Conservation (phyloP, 2,888 invertebrate species). For the Lasioglossum vierecki region DNA sequence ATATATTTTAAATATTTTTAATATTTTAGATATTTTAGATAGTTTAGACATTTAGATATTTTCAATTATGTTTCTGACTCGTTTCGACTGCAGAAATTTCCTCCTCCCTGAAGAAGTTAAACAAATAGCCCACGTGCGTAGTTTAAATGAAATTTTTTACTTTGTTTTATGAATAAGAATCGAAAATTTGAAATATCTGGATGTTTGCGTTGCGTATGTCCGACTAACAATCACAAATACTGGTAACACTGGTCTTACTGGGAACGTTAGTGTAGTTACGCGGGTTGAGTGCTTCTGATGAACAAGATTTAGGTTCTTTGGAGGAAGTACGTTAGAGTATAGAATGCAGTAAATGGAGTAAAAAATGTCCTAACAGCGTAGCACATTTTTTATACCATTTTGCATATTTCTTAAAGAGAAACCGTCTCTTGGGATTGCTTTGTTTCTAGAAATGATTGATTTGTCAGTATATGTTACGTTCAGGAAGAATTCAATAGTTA, state of each 20-base stretch:
- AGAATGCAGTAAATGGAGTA: not conserved
- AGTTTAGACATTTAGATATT: too few relatives aligned
- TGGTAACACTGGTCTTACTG: slow-evolving; percentile 5
- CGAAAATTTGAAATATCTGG: slow-evolving; percentile 10
- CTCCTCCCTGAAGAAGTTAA: slow-evolving; percentile 15
- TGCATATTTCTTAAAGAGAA: not conserved
- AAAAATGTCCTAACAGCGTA: not conserved
- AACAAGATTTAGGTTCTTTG: not conserved
- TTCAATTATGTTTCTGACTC: too few relatives aligned
- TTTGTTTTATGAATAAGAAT: slow-evolving; percentile 45
- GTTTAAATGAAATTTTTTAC: slow-evolving; percentile 51
- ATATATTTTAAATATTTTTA: not conserved
- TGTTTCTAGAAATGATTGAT: slow-evolving; percentile 14
- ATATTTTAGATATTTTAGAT: too few relatives aligned
- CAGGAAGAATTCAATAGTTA: slow-evolving; percentile 35
- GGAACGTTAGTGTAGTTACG: slow-evolving; percentile 22
- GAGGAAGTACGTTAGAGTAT: not conserved
- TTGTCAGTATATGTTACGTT: slow-evolving; percentile 28
- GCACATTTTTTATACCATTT: slow-evolving; percentile 10
- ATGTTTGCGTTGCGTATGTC: slow-evolving; percentile 24
- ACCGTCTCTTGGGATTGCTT: not conserved
- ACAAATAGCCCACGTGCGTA: slow-evolving; percentile 18
- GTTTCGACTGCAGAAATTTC: not conserved
- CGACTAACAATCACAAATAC: slow-evolving; percentile 6
- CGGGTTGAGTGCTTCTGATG: not conserved